phyloP scores from a whole-genome alignment of 30 jellyfish, hydroid and myxozoan species.

The Hydractinia symbiolongicarpus region DNA sequence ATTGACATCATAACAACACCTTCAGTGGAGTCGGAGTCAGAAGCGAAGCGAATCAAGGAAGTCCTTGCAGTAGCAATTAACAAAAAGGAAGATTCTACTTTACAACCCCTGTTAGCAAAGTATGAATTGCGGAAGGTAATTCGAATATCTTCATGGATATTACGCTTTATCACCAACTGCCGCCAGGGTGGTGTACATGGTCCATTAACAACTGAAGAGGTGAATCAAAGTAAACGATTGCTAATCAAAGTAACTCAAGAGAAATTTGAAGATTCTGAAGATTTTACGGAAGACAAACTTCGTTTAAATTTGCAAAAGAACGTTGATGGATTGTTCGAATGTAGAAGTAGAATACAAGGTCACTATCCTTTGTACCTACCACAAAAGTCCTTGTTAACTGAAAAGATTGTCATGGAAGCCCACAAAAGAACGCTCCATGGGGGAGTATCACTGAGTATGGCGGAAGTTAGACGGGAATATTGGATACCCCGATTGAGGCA shows the following conservation, averaged over 20 bases:
- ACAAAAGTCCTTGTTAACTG: slow-evolving; percentile 22
- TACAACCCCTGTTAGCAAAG: too few species aligned
- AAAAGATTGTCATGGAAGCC: slow-evolving; percentile 32
- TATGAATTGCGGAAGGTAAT: background rate
- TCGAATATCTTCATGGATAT: slow-evolving; percentile 39
- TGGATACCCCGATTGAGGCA: slow-evolving; percentile 61
- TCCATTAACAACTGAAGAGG: slow-evolving; percentile 50
- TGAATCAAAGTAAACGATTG: slow-evolving; percentile 9
- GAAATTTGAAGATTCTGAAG: slow-evolving; percentile 1
- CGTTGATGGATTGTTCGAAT: slow-evolving; percentile 25
- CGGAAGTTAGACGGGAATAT: slow-evolving; percentile 20
- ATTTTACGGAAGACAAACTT: slow-evolving; percentile 15
- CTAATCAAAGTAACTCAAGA: slow-evolving; percentile 44
- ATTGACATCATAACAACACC: slow-evolving; percentile 23
- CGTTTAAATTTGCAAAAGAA: slow-evolving; percentile 27
- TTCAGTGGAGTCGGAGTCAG: slow-evolving; percentile 34
- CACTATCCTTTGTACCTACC: slow-evolving; percentile 46
- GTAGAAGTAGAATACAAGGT: slow-evolving; percentile 41
- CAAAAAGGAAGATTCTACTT: too few species aligned
- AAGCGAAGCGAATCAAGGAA: slow-evolving; percentile 40
- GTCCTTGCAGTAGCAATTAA: slow-evolving; percentile 11
- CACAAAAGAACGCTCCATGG: slow-evolving; percentile 24
- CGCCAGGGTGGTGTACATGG: slow-evolving; percentile 19
- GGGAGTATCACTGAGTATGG: slow-evolving; percentile 21
- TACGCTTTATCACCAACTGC: slow-evolving; percentile 35